Percentiles rank a stretch among this genome's conserved stretches.
Conservation (phyloP, 2,113 vertebrate species). For the Equus quagga region DNA sequence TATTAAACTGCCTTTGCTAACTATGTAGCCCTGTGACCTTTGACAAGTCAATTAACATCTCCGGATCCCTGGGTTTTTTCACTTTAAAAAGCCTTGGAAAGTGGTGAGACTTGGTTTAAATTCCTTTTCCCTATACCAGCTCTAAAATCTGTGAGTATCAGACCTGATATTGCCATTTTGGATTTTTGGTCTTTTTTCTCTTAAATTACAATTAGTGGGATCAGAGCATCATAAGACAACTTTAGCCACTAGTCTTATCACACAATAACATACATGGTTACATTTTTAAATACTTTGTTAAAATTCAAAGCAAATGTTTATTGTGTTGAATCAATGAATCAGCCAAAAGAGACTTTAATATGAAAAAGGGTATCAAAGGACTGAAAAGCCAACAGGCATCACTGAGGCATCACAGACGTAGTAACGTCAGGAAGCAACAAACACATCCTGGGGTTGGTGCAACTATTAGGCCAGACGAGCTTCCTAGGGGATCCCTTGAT, state of each 20-base stretch:
- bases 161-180: neutral
- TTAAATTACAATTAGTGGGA: constrained; percentile 22
- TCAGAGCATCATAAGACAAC: neutral
- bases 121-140: neutral
- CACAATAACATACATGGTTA: neutral
- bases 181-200: neutral
- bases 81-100: constrained; percentile 1
- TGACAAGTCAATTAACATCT: neutral
- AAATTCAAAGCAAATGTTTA: constrained; percentile 31
- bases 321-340: neutral
- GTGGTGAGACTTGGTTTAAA: neutral
- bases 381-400: neutral
- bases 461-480: neutral
- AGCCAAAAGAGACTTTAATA: constrained; percentile 33
- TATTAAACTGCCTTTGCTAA: neutral
- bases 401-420: neutral
- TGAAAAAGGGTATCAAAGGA: neutral
- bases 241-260: neutral
- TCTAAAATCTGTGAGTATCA: neutral
- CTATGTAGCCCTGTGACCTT: neutral
- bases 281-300: neutral
- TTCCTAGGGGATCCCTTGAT: constrained; percentile 27
- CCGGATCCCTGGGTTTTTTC: neutral
- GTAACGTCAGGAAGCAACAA: neutral
- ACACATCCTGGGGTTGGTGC: neutral